Base-by-base conservation (phyloP, 2,888 invertebrate species). In the Stenotaenia linearis region DNA sequence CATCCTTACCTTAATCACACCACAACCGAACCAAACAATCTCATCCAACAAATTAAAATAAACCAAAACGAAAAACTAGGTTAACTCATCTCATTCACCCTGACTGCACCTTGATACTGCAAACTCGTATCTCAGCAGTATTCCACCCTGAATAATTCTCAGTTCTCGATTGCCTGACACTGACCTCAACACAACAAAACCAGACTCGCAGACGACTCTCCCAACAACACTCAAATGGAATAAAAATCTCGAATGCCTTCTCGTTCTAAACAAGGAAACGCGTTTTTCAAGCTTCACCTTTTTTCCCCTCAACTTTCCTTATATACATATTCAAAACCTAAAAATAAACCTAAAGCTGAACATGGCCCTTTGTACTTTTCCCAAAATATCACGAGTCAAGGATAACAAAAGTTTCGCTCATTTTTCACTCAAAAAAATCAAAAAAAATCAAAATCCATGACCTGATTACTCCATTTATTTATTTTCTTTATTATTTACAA, bases 81-180 rank as follows among this genome's bases (percentile, higher is more conserved):
- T 56, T 56, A 56, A 56, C 56, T 12, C 56, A 56, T 56, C 56
- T 56, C 56, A 56, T 56, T 56, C 56, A 56, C 56, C 56, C 56
- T 56, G 56, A 56, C 56, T 56, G 56, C 56, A 56, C 56, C 56
- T 18, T 21, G 56, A 5, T 18, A 56, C 18, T 21, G 56, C 21
- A 56, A 50, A 18, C 56, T 56, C 21, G 18, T 56, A n/a, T n/a
- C n/a, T n/a, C n/a, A n/a, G n/a, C n/a, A n/a, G 23, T 56, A 56
- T 56, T 56, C 56, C 56, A 56, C 56, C 56, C 56, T 23, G 56
- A 56, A 56, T 56, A 56, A 56, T 56, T 56, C 21, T 56, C 18
- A n/a, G 56, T 18, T 18, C 56, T 18, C 56, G 21, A 56, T 23
- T 23, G 21, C 18, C 56, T 56, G 56, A 56, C 56, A 23, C 56